Evolutionary conservation across 2,113 vertebrate genomes (phyloP), one percentile per base, ranked within the genome.

Genomic region (Caracal caracal): DNA sequence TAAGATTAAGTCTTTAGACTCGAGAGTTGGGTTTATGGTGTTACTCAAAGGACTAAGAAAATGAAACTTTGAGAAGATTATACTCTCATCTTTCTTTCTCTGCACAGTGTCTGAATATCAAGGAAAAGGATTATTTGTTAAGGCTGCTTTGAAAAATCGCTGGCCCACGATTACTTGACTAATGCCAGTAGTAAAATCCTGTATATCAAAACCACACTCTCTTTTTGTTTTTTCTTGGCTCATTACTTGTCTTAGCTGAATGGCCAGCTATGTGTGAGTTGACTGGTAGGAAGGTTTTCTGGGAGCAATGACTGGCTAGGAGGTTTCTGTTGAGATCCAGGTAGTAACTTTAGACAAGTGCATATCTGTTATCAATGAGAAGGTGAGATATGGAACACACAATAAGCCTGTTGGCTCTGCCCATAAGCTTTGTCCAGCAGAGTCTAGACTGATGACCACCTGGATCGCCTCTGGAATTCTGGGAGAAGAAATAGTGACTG

Each of bases 1-100:
- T 86, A 80, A 94, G 80, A 92, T n/a, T 89, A 90, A 87, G 24
- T 84, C 59, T 91, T 88, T 76, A 93, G 40, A 70, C 65, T 73
- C 85, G 61, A 80, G 11, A 81, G 35, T 76, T 93, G 16, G 61
- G 63, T 56, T 15, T 76, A 30, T 15, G 40, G 80, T 78, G 49
- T 71, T 82, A 86, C 51, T 87, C 71, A 89, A 75, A 85, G 13
- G 15, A 53, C 56, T 59, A 47, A 76, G 49, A 68, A 71, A 95
- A 70, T 24, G 35, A 51, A 56, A 19, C 53, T 75, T 88, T 92
- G 10, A n/a, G 68, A 92, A 89, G 16, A 30, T 95, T 22, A 85
- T 59, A n/a, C 37, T 82, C 33, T 93, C 10, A 68, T 68, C 9
- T 19, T 78, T 86, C 93, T 91, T 96, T 92, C 84, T 96, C n/a